Percentiles rank a stretch among this genome's conserved stretches.
phyloP scores from a whole-genome alignment of 2,797 vertebrate species.

The Megaceryle alcyon region DNA sequence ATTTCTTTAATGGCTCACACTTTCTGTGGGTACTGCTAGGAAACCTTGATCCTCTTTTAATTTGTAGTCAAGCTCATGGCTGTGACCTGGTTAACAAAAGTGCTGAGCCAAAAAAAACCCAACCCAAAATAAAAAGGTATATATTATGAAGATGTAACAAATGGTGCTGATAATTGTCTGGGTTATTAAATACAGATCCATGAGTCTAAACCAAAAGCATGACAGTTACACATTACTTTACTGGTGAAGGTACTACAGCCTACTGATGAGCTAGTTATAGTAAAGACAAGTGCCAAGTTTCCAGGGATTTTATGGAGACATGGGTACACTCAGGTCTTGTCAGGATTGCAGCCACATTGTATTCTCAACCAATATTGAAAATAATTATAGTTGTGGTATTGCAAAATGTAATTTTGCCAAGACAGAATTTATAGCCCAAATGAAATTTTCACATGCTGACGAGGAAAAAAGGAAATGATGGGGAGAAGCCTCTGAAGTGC shows the following conservation, averaged over 20 bases:
- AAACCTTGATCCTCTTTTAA: background rate
- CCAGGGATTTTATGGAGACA: background rate
- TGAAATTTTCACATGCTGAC: constrained; percentile 1
- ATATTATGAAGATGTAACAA: background rate
- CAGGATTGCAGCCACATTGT: background rate
- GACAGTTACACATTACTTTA: background rate
- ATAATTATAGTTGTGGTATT: constrained; percentile 15
- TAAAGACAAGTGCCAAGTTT: background rate
- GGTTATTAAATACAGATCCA: background rate
- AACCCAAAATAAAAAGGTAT: background rate
- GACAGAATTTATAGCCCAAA: background rate
- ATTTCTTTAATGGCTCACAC: background rate
- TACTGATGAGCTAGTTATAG: background rate
- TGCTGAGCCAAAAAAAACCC: background rate
- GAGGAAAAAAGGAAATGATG: constrained; percentile 5
- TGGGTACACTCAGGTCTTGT: background rate
- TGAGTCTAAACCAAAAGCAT: background rate
- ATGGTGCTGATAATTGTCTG: background rate
- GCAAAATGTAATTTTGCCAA: background rate
- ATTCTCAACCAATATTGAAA: background rate
- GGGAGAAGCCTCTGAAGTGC: background rate
- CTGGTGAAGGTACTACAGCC: background rate
- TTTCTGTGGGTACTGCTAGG: background rate
- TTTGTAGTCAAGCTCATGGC: background rate
- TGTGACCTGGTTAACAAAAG: background rate